These are phyloP conservation scores for Drosophila erecta DNA, from an alignment of 1,140 invertebrate species.

Conservation along the genomic window DNA sequence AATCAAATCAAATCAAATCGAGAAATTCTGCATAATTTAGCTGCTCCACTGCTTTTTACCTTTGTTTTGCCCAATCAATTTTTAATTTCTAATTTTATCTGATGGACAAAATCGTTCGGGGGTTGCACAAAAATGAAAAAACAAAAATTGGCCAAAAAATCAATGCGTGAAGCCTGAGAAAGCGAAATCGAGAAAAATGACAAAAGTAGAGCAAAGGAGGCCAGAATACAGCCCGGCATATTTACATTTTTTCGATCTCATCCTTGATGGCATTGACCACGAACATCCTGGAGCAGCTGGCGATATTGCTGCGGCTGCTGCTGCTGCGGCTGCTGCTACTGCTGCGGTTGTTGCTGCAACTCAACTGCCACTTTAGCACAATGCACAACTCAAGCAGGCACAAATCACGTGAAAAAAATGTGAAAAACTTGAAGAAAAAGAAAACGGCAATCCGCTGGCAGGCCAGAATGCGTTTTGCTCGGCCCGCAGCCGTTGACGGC, in stretches of 20 bases:
- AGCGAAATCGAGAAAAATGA: not conserved
- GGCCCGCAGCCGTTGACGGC: conserved; percentile 18
- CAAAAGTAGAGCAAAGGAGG: too few relatives aligned
- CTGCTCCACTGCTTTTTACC: conserved; percentile 3
- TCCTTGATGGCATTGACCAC: conserved; percentile 63
- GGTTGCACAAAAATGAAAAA: not conserved
- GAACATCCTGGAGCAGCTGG: conserved; percentile 51
- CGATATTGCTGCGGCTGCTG: not conserved
- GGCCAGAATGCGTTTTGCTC: conserved; percentile 36
- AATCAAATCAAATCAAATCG: conserved; percentile 34
- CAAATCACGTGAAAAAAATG: conserved; percentile 48
- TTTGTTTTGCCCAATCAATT: conserved; percentile 31
- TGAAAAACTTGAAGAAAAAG: conserved; percentile 46
- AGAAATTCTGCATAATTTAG: conserved; percentile 42
- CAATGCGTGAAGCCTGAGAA: conserved; percentile 8
- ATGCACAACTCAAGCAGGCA: not conserved
- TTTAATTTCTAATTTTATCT: conserved; percentile 48
- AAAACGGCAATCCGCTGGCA: conserved; percentile 37
- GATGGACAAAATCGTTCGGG: conserved; percentile 1
- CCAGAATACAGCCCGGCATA: conserved; percentile 7
- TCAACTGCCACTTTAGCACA: conserved; percentile 14
- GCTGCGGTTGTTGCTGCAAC: conserved; percentile 9
- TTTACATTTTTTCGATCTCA: conserved; percentile 78
- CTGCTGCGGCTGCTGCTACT: conserved; percentile 8
- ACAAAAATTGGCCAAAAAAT: not conserved